These are phyloP conservation scores for Gastrophysa polygoni DNA, from an alignment of 2,888 invertebrate genomes.

Conservation along the genomic window DNA sequence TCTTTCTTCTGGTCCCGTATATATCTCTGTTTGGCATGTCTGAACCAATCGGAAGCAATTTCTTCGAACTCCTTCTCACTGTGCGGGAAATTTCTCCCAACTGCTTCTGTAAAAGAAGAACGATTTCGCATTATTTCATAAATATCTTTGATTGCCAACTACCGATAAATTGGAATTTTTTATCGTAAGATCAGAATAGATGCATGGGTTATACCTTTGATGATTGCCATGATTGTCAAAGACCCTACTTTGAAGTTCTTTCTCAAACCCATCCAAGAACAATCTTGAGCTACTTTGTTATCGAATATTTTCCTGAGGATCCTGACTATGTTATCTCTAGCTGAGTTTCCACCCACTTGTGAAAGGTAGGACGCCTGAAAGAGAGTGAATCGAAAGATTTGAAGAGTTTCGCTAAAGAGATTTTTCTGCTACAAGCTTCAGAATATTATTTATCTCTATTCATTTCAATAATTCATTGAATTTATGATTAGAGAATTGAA, in stretches of 20 bases:
- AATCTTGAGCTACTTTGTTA: conserved; percentile 17
- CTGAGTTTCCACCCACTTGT: conserved; percentile 1
- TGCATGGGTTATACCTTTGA: conserved; percentile 10
- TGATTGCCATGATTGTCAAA: conserved; percentile 10
- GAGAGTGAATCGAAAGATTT: too few species aligned
- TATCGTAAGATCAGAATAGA: too few species aligned
- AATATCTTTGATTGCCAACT: too few species aligned
- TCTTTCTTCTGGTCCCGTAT: conserved; percentile 8
- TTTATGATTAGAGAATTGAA: too few species aligned
- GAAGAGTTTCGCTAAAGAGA: not conserved
- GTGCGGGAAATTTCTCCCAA: conserved; percentile 2
- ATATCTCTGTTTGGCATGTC: conserved; percentile 17
- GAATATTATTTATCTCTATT: too few species aligned
- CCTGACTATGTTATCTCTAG: conserved; percentile 6
- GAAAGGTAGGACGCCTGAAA: not conserved
- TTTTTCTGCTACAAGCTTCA: too few species aligned
- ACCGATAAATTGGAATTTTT: too few species aligned
- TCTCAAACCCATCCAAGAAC: conserved; percentile 19
- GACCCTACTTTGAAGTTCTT: conserved; percentile 17
- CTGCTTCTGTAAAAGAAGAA: conserved; percentile 2
- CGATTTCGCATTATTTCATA: too few species aligned
- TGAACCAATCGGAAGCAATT: conserved; percentile 12
- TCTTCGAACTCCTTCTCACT: conserved; percentile 18
- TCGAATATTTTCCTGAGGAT: conserved; percentile 10
- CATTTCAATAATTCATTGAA: too few species aligned